Evolutionary conservation across 2,113 vertebrate genomes (phyloP), one percentile per base, ranked within the genome.

Genomic region (Crotophaga sulcirostris): DNA sequence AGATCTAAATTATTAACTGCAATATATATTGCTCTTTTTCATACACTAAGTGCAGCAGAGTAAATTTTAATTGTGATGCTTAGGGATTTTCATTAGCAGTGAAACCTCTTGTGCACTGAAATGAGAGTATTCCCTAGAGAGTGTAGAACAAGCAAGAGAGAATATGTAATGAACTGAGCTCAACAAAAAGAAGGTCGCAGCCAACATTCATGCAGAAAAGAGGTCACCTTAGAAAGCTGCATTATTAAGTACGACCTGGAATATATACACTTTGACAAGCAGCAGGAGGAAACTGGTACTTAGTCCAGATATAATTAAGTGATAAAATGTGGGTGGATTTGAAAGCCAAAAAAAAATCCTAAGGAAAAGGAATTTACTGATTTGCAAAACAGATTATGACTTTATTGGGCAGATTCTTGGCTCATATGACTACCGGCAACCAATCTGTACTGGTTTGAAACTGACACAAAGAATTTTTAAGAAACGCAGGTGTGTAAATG

Each of bases 131-230:
- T 93, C 96, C 88, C 94, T 63, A 62, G 80, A 95, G 92, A 90
- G 75, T 4, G n/a, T 42, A 80, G 63, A 68, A 73, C 70, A 83
- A 84, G 77, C 44, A 63, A 86, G 72, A 84, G 33, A 84, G 80
- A 96, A 92, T 92, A 26, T 94, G 91, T 90, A 95, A 95, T 88
- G 75, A 95, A 92, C 26, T 47, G 63, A 95, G 84, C 49, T 86
- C 70, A 89, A 89, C 70, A 91, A 64, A 93, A 90, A 78, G 84
- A 92, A 96, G 76, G 92, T 94, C 93, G 90, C 56, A 96, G 47
- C 58, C 91, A 91, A 97, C 77, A 90, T 54, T 87, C 49, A 54
- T 62, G 81, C 38, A 95, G 69, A 93, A 94, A 90, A 82, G 68
- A 81, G 85, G 87, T 89, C 70, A 82, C 78, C 74, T 91, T n/a